These are phyloP conservation scores for human DNA, from an alignment of 2,113 vertebrate species.

Conservation along the genomic window DNA sequence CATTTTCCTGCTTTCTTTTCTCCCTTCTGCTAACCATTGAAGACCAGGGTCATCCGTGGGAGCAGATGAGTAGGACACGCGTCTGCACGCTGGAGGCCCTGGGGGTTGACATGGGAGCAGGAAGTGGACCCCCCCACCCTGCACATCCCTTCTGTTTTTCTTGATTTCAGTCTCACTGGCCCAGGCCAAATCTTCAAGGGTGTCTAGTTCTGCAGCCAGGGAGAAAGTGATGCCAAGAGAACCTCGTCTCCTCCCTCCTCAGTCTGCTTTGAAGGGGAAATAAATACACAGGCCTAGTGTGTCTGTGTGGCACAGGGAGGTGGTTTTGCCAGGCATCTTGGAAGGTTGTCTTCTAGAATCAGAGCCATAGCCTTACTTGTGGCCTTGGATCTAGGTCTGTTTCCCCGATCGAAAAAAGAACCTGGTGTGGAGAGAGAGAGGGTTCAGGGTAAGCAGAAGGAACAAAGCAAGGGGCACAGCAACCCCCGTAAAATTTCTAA, in stretches of 20 bases:
- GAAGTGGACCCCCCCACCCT: not conserved
- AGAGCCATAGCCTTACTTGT: not conserved
- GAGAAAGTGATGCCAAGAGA: not conserved
- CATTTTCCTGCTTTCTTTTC: not conserved
- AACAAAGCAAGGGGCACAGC: not conserved
- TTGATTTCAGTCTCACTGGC: not conserved
- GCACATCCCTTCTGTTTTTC: not conserved
- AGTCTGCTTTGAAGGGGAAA: not conserved
- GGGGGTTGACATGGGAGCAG: accelerated
- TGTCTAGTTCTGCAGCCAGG: not conserved
- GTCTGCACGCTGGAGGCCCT: accelerated
- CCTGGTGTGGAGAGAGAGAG: slow-evolving; percentile 61
- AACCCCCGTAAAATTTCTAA: not conserved
- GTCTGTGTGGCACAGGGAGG: not conserved
- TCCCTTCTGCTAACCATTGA: accelerated
- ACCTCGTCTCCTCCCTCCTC: not conserved
- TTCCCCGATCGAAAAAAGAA: slow-evolving; percentile 85
- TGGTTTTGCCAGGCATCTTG: not conserved
- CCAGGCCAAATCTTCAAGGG: not conserved
- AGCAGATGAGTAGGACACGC: not conserved
- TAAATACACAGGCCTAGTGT: not conserved
- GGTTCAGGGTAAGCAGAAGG: not conserved
- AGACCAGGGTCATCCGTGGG: accelerated
- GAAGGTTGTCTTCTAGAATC: not conserved
- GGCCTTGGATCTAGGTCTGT: slow-evolving; percentile 27